phyloP scores from a whole-genome alignment of 2,797 vertebrate species.

The Rhabdophis nuchalis region DNA sequence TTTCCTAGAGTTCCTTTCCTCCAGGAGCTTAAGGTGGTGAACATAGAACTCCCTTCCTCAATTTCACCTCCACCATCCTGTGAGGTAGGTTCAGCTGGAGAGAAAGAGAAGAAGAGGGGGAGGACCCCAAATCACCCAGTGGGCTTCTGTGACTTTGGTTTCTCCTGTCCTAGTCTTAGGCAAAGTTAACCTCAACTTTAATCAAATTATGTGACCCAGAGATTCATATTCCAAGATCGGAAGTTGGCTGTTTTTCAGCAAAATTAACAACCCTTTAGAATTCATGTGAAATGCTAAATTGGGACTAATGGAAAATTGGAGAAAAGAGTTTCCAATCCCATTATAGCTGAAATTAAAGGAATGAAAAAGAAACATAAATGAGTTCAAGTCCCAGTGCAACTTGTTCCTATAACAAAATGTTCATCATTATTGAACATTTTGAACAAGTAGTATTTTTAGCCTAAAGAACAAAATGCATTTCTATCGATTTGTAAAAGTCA shows the following conservation, averaged over 20 bases:
- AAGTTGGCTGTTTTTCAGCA: background rate
- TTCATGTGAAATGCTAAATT: background rate
- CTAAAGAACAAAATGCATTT: background rate
- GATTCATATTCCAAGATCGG: background rate
- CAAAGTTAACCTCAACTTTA: background rate
- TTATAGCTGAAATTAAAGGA: background rate
- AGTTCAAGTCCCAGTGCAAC: background rate
- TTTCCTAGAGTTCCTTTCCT: background rate
- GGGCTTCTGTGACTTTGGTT: background rate
- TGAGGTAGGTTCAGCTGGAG: background rate
- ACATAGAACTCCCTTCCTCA: background rate
- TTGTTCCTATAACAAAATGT: background rate
- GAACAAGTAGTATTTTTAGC: background rate
- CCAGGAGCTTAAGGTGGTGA: background rate
- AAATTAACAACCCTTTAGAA: background rate
- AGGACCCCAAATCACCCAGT: background rate
- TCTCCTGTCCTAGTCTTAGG: background rate
- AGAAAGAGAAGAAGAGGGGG: background rate
- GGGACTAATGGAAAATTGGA: background rate
- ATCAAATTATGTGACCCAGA: background rate
- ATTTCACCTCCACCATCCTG: background rate
- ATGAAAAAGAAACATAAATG: background rate
- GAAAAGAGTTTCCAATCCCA: background rate
- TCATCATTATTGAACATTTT: background rate
- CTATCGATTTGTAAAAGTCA: background rate